phyloP scores from a whole-genome alignment of 2,797 vertebrate genomes.

The Iguana delicatissima region DNA sequence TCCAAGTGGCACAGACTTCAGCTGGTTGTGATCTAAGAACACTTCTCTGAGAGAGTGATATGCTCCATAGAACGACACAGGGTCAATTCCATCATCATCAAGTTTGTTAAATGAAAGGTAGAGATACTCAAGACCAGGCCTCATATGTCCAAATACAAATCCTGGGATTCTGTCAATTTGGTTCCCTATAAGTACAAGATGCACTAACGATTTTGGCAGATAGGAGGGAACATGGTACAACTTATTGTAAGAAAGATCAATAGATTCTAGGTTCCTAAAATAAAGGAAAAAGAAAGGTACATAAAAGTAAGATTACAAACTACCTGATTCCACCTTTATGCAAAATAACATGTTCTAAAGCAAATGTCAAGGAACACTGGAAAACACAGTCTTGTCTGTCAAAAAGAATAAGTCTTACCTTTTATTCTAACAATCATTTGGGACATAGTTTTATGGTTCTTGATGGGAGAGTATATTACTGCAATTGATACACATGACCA shows the following conservation, averaged over 20 bases:
- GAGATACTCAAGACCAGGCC: slow-evolving; percentile 94
- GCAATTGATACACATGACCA: not conserved
- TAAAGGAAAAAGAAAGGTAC: slow-evolving; percentile 30
- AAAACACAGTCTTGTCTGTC: not conserved
- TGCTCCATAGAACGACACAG: slow-evolving; percentile 91
- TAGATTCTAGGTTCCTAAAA: slow-evolving; percentile 93
- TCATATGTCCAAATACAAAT: slow-evolving; percentile 95
- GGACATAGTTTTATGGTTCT: not conserved
- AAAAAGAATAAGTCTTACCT: not conserved
- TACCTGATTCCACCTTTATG: not conserved
- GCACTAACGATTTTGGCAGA: slow-evolving; percentile 91
- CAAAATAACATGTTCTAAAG: not conserved
- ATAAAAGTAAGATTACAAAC: not conserved
- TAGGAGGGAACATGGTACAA: slow-evolving; percentile 95
- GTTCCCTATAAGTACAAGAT: slow-evolving; percentile 93
- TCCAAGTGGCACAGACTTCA: slow-evolving; percentile 87
- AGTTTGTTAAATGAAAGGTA: slow-evolving; percentile 96
- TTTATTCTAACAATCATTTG: not conserved
- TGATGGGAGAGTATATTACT: not conserved
- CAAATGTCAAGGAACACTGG: not conserved
- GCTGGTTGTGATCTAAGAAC: slow-evolving; percentile 94
- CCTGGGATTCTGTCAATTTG: slow-evolving; percentile 96
- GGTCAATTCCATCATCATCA: slow-evolving; percentile 87
- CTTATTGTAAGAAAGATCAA: slow-evolving; percentile 94
- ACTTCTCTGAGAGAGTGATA: slow-evolving; percentile 91